Percentiles rank a stretch among this genome's conserved stretches.
Evolutionary conservation across 2,797 vertebrate genomes (phyloP).

Genomic region (Gymnoscopelus microlampas): DNA sequence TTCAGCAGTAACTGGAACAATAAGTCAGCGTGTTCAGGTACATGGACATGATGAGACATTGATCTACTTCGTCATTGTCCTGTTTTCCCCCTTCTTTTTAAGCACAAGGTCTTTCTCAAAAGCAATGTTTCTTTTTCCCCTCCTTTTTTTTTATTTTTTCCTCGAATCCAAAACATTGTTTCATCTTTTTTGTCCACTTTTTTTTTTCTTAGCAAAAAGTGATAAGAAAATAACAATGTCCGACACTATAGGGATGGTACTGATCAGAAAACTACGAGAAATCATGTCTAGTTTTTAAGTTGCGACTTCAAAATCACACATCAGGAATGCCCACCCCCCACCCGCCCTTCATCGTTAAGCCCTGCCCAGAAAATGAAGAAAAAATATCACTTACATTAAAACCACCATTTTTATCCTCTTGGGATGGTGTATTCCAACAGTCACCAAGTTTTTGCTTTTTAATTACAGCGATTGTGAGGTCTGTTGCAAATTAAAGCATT

Average conservation of each 20-base stretch:
- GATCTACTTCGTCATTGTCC: slow-evolving; percentile 80
- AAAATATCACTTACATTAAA: slow-evolving; percentile 88
- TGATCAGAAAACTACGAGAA: slow-evolving; percentile 86
- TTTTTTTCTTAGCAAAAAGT: slow-evolving; percentile 74
- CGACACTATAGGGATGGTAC: slow-evolving; percentile 80
- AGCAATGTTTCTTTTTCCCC: slow-evolving; percentile 60
- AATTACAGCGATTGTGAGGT: slow-evolving; percentile 86
- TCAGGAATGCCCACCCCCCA: slow-evolving; percentile 30
- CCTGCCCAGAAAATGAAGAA: slow-evolving; percentile 72
- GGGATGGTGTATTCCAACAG: slow-evolving; percentile 85
- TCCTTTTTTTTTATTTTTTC: slow-evolving; percentile 22
- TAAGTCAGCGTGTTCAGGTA: slow-evolving; percentile 79
- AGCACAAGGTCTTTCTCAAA: slow-evolving; percentile 81
- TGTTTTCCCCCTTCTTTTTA: slow-evolving; percentile 65
- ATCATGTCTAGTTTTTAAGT: slow-evolving; percentile 79
- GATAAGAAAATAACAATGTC: slow-evolving; percentile 84
- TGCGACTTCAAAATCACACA: slow-evolving; percentile 82
- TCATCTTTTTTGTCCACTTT: slow-evolving; percentile 57
- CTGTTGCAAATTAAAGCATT: slow-evolving; percentile 87
- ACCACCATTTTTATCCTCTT: slow-evolving; percentile 85
- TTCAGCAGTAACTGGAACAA: slow-evolving; percentile 86
- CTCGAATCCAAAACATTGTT: slow-evolving; percentile 75
- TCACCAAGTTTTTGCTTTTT: slow-evolving; percentile 81
- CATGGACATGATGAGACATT: slow-evolving; percentile 84
- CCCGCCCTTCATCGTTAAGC: slow-evolving; percentile 62